phyloP scores from a whole-genome alignment of 2,888 invertebrate species.

The Apoda limacodes region DNA sequence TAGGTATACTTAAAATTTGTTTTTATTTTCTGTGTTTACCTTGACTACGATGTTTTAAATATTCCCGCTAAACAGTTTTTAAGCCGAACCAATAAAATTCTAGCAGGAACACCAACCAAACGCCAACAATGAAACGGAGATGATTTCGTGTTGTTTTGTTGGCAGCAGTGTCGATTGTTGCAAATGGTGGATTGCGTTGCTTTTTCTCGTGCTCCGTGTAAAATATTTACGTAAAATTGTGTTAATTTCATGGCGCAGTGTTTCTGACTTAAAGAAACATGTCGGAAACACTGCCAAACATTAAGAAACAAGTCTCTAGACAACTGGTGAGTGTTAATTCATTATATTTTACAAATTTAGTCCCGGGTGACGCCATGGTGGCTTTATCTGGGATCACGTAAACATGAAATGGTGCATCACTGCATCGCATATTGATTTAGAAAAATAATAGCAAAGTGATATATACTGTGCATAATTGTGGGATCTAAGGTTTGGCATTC shows the following conservation, averaged over 20 bases:
- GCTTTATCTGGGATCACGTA: constrained; percentile 74
- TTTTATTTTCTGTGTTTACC: too few relatives aligned
- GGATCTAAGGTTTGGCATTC: constrained; percentile 31
- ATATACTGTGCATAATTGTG: constrained; percentile 27
- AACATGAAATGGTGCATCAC: constrained; percentile 71
- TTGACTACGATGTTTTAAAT: constrained; percentile 45
- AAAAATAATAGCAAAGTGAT: constrained; percentile 38
- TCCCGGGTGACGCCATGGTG: constrained; percentile 75
- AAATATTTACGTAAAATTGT: constrained; percentile 72
- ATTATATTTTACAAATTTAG: constrained; percentile 65
- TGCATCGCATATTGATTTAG: constrained; percentile 68
- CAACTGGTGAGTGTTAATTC: constrained; percentile 73
- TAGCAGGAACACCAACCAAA: constrained; percentile 37
- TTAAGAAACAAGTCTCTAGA: constrained; percentile 70
- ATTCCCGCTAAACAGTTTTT: constrained; percentile 34
- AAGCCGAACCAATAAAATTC: constrained; percentile 54
- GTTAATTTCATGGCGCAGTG: constrained; percentile 62
- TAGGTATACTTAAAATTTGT: too few relatives aligned
- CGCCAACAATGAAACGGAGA: constrained; percentile 39
- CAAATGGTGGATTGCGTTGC: constrained; percentile 71
- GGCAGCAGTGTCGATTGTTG: constrained; percentile 66
- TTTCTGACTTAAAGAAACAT: constrained; percentile 67
- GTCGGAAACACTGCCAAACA: constrained; percentile 71
- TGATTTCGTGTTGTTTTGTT: constrained; percentile 53
- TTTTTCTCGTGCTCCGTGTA: constrained; percentile 69